Percentiles rank a stretch among this genome's conserved stretches.
phyloP scores from a whole-genome alignment of 2,797 vertebrate species.

The Coendou prehensilis region DNA sequence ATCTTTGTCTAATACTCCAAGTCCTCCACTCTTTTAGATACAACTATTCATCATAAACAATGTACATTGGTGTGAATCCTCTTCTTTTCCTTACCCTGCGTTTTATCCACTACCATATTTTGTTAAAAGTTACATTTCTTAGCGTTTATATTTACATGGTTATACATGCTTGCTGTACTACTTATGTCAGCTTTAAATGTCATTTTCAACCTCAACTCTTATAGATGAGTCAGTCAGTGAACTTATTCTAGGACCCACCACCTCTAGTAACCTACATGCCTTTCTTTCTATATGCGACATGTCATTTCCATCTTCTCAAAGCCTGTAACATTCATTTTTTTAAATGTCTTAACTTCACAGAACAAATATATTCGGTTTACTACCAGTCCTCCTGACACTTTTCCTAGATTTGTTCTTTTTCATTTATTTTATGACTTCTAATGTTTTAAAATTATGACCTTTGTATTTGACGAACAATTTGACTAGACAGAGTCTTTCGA shows the following conservation, averaged over 20 bases:
- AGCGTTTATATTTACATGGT: neutral
- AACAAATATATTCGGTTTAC: neutral
- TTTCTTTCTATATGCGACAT: neutral
- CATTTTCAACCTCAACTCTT: neutral
- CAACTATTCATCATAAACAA: neutral
- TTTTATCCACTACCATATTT: neutral
- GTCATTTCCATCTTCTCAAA: neutral
- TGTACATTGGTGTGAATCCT: neutral
- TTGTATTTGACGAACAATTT: neutral
- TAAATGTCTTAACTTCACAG: neutral
- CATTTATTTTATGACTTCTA: conserved; percentile 8
- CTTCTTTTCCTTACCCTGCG: neutral
- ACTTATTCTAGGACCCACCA: neutral
- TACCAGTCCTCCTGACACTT: neutral
- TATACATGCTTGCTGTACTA: neutral
- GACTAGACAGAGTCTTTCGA: neutral
- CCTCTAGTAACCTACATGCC: neutral
- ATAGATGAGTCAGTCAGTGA: neutral
- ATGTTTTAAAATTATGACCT: neutral
- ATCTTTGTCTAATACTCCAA: neutral
- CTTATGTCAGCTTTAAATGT: neutral
- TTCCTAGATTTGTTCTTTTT: neutral
- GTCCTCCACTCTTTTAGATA: neutral
- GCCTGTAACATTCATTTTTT: neutral
- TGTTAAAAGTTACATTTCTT: conserved; percentile 11